phyloP scores from a whole-genome alignment of 2,797 vertebrate genomes.

The Tenualosa thibaudeaui region DNA sequence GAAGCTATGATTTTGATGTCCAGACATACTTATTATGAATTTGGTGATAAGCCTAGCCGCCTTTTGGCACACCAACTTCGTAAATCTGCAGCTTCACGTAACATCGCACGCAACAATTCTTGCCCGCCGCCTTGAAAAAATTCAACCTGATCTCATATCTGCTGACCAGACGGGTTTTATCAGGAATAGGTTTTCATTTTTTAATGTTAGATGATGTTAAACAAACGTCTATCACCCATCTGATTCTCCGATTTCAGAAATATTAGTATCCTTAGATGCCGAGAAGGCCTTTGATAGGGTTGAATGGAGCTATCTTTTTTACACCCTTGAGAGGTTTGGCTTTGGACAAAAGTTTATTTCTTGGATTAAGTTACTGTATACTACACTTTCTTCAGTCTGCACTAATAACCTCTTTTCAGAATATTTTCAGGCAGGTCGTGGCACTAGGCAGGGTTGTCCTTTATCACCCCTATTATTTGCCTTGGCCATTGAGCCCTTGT shows the following conservation, averaged over 20 bases:
- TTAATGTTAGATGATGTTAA: neutral
- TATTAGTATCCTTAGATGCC: neutral
- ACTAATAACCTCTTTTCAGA: too few species aligned
- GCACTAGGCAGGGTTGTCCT: too few species aligned
- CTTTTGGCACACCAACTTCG: conserved; percentile 2
- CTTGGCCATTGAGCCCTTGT: neutral
- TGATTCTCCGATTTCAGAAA: too few species aligned
- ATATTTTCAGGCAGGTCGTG: too few species aligned
- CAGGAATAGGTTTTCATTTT: neutral
- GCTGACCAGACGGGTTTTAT: too few species aligned
- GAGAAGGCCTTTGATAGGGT: neutral
- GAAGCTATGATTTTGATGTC: neutral
- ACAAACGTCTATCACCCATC: too few species aligned
- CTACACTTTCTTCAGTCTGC: too few species aligned
- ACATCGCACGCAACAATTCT: too few species aligned
- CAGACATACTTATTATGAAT: neutral
- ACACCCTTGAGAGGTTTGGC: too few species aligned
- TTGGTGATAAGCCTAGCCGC: neutral
- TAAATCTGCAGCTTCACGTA: neutral
- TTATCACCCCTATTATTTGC: neutral
- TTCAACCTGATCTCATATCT: neutral
- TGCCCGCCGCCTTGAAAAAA: neutral
- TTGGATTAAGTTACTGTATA: too few species aligned
- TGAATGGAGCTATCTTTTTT: neutral
- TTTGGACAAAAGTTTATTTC: too few species aligned